Base-by-base conservation (phyloP, 2,888 invertebrate species). In the Lacanobia wlatinum region DNA sequence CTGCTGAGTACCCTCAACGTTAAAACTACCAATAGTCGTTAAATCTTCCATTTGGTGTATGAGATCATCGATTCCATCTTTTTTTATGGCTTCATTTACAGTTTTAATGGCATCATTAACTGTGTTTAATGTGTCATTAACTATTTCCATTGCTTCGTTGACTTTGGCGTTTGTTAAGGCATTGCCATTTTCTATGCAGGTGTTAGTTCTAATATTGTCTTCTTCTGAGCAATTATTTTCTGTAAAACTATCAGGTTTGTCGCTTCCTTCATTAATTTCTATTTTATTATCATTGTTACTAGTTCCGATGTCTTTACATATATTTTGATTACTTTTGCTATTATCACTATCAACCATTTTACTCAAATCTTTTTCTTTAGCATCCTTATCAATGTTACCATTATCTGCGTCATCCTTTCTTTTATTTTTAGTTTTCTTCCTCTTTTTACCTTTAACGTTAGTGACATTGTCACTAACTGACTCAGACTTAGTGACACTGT, bases 41-140 rank as follows among this genome's bases (percentile, higher is more conserved):
- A 74, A 40, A 46, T 62, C 38, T 28, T 73, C 56, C 21, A 79
- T 64, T 61, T 83, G 59, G 8, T 78, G 34, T 14, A 70, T 64
- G 1, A 78, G 18, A 48, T 83, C 83, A 8, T 52, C 67, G 0
- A 63, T 64, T 43, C 63, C 56, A 40, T 83, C 72, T 18, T 43
- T n/a, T 28, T 80, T 73, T 1, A 74, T 60, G 5, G 10, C 80
- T 2, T 53, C 48, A 5, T 60, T 43, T n/a, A 60, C 64, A 0
- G 16, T 59, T 0, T 55, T 55, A 1, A 78, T 52, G 0, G 58
- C 60, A 0, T 58, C 21, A 50, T 46, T 79, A 23, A 81, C 75
- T 0, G 52, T 64, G 2, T 46, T 59, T 10, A 76, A 52, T 1
- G 81, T 65, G 0, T 75, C 28, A 40, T 58, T 76, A 34, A 76